Evolutionary conservation across 2,888 invertebrate species (phyloP).

Genomic region (Hyposoter didymator): DNA sequence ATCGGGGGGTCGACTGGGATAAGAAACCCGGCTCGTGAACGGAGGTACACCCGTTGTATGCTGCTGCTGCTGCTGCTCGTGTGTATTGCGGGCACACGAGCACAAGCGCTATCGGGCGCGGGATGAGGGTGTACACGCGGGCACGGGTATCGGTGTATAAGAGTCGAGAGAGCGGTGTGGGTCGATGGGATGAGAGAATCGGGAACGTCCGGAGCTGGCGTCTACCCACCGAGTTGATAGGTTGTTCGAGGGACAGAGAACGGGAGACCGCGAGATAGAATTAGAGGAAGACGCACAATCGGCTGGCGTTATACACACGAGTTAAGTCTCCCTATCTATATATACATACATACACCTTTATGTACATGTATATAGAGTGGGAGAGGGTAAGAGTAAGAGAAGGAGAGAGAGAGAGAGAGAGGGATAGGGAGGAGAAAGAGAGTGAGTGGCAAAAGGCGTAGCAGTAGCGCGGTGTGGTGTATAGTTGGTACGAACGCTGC

Average conservation of each 20-base stretch:
- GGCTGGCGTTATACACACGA: conserved; percentile 72
- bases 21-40: background rate
- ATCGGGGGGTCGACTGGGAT: background rate
- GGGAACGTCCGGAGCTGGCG: conserved; percentile 80
- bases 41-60: conserved; percentile 79
- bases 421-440: conserved; percentile 55
- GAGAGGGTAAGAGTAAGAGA: conserved; percentile 5
- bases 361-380: background rate
- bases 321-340: conserved; percentile 58
- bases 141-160: conserved; percentile 82
- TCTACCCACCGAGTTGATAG: conserved; percentile 84
- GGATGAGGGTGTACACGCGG: conserved; percentile 24
- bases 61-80: no score
- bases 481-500: conserved; percentile 45
- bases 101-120: conserved; percentile 77
- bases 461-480: conserved; percentile 56
- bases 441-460: conserved; percentile 64
- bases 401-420: conserved; percentile 30
- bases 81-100: conserved; percentile 80
- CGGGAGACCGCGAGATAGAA: conserved; percentile 80
- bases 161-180: conserved; percentile 83
- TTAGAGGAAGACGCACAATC: conserved; percentile 79
- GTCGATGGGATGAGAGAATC: conserved; percentile 83
- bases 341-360: background rate
- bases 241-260: conserved; percentile 80